Evolutionary conservation across 2,888 invertebrate genomes (phyloP).

Genomic region (Thalpophila matura): DNA sequence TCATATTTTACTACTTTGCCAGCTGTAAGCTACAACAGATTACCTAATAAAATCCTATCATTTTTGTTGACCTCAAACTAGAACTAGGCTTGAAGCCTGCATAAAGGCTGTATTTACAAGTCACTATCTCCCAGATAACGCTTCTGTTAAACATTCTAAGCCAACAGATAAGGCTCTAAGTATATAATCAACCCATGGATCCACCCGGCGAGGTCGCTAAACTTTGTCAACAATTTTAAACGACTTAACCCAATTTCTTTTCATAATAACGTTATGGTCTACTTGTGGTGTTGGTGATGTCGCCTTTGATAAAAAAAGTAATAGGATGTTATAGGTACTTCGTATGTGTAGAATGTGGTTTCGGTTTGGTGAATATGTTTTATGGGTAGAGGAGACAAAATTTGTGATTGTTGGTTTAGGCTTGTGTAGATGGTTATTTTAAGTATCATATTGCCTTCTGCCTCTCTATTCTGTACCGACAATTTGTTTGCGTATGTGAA

Average conservation of each 20-base stretch:
- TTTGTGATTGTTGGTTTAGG: neutral
- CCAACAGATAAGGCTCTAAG: slow-evolving; percentile 56
- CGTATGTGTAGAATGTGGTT: slow-evolving; percentile 11
- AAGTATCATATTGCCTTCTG: no score
- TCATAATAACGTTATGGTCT: slow-evolving; percentile 86
- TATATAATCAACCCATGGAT: slow-evolving; percentile 54
- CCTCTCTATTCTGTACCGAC: no score
- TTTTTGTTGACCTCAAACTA: neutral
- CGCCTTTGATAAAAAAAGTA: slow-evolving; percentile 74
- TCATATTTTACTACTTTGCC: no score
- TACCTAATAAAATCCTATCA: slow-evolving; percentile 10
- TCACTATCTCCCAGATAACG: slow-evolving; percentile 52
- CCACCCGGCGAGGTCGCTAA: slow-evolving; percentile 54
- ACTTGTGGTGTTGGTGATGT: slow-evolving; percentile 76
- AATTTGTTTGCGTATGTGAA: no score
- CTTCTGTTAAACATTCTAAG: slow-evolving; percentile 54
- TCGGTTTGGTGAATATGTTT: slow-evolving; percentile 23
- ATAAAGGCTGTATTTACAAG: slow-evolving; percentile 46
- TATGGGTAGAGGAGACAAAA: neutral
- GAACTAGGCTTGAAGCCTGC: neutral
- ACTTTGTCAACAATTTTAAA: slow-evolving; percentile 71
- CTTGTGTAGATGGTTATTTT: no score
- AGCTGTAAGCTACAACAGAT: no score
- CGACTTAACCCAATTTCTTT: slow-evolving; percentile 85
- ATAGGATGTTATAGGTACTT: slow-evolving; percentile 49